A percentile compares a stretch with the other conserved stretches of the same genome.
Conservation (phyloP, 2,113 vertebrate species). For the Apistogramma diplotaenia region DNA sequence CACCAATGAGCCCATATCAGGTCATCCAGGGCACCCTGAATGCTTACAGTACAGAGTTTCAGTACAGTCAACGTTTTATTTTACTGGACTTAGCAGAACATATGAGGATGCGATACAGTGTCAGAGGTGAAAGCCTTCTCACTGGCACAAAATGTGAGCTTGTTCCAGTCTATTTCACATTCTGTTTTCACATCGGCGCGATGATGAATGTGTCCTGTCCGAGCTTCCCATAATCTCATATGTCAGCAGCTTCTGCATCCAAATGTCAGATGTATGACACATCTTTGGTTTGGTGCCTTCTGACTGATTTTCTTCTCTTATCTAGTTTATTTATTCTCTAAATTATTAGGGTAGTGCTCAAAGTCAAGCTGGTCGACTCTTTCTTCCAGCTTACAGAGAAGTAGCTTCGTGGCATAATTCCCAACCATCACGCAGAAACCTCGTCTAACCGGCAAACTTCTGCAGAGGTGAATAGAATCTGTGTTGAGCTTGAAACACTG, state of each 20-base stretch:
- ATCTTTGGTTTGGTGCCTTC: constrained; percentile 29
- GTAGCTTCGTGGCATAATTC: constrained; percentile 9
- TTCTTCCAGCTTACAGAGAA: neutral
- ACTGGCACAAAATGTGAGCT: constrained; percentile 36
- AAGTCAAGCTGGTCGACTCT: neutral
- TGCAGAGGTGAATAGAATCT: neutral
- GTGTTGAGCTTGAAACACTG: neutral
- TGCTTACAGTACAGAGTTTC: constrained; percentile 28
- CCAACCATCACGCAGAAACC: neutral
- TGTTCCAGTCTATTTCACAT: constrained; percentile 28
- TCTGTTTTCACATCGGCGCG: constrained; percentile 56
- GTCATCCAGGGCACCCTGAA: constrained; percentile 17
- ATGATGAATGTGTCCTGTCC: constrained; percentile 43
- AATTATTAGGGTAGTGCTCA: neutral
- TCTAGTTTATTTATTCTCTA: constrained; percentile 23
- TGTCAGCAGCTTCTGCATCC: constrained; percentile 24
- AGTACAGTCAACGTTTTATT: constrained; percentile 55
- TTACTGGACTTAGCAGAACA: constrained; percentile 58
- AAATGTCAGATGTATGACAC: constrained; percentile 45
- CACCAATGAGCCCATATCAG: constrained; percentile 8
- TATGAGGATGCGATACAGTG: constrained; percentile 38
- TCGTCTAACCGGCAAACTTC: neutral
- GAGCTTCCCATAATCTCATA: constrained; percentile 50
- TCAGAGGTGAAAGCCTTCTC: constrained; percentile 27
- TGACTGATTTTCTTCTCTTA: constrained; percentile 13